Base-by-base conservation (phyloP, 1,140 invertebrate species). In the Protaetia brevitarsis region DNA sequence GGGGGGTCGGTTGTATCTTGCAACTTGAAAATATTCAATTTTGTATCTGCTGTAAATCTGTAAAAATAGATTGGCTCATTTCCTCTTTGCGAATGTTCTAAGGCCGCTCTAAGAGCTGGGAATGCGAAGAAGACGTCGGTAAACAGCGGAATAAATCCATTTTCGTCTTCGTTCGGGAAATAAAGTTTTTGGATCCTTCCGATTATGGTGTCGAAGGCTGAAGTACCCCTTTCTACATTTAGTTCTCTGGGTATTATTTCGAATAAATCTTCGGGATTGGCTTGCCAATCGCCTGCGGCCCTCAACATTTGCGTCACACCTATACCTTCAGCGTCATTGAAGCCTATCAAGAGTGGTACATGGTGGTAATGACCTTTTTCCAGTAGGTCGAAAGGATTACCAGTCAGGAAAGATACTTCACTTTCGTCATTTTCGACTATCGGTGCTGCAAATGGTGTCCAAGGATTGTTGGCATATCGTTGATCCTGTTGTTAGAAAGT, bases 111-210 rank as follows among this genome's bases (percentile, higher is more conserved):
- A 3, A 13, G 6, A 26, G 58, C 58, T 11, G 58, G 58, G 13
- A 60, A 60, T 29, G 58, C 58, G 13, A 60, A 60, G 11, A 60
- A 26, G 0, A 27, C 1, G 27, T 60, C 58, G n/a, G 19, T 27
- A 60, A 29, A 26, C 13, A 60, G 13, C 2, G 2, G 23, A 29
- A 60, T 27, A 8, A 30, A 60, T 78, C 36, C 75, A 29, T 69
- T 79, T 66, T 83, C 79, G 2, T 78, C 76, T 65, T 83, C 83
- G 5, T 37, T 11, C 3, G 34, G 34, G 10, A 37, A 37, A 68
- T 84, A 85, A 64, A 78, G 79, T 21, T 83, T 72, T 70, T 82
- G 83, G 3, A 84, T 74, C 68, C 82, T 79, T 34, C 80, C 59
- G 0, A 79, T 66, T 10, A 81, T 77, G 65, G 80, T 69, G 28